Evolutionary conservation across 1,140 invertebrate species (phyloP), one percentile per base, ranked within the genome.

Genomic region (Panulirus ornatus): DNA sequence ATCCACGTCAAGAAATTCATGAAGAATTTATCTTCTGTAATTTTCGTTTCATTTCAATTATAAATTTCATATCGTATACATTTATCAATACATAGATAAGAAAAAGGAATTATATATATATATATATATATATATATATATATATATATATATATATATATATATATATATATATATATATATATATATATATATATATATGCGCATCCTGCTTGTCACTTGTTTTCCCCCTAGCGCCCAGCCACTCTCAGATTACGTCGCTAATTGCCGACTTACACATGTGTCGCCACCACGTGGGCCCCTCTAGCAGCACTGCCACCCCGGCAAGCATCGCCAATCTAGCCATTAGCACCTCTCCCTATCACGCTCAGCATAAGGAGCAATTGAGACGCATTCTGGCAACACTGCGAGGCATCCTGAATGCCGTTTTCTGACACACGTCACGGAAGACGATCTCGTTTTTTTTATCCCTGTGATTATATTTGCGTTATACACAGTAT

Each of bases 181-280:
- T 58, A 58, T 58, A 58, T 58, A 58, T 58, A 58, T 58, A 58
- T 58, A 34, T 36, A 47, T 11, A 11, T 0, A 47, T 11, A 16
- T 47, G 2, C 78, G 1, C 42, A 19, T 54, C 78, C 1, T 27
- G 19, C 0, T 27, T 1, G 19, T 44, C 42, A 42, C 76, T 44
- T 27, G 2, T 34, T 51, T 36, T 51, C 14, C 22, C 42, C 30
- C 5, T 34, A 8, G 1, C 78, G 42, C 44, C 47, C 27, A 2
- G 42, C 42, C 11, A 19, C 27, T 27, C 40, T 81, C 78, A 58
- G 78, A 81, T 81, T 81, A 81, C 78, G 5, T 58, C 42, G 78
- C 78, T 81, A 81, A 81, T 81, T 81, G 78, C 30, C 51, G 78
- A 58, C 78, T 81, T 81, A 81, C 78, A 58, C 47, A 81, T 81